Evolutionary conservation across 2,888 invertebrate species (phyloP), one percentile per base, ranked within the genome.

Genomic region (Ectemnius continuus): DNA sequence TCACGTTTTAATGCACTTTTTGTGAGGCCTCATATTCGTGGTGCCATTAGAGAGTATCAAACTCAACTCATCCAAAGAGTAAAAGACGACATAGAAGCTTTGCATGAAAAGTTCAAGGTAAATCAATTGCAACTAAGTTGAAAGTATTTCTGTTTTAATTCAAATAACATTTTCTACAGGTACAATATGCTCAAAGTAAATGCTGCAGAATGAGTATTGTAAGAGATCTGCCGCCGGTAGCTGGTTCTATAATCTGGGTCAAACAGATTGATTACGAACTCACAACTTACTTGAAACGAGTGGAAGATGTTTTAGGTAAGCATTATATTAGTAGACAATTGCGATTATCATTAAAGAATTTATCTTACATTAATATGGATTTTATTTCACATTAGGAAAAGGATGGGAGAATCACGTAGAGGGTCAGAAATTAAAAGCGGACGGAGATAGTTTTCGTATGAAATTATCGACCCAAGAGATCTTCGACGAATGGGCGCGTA

Each of bases 331-430:
- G 1, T 13, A 52, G 3, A 36, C 4, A 11, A 36, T 36, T 1
- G 8, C 36, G 1, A 36, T 8, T 8, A 2, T 48, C n/a, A 28
- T 56, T 23, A 3, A 59, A 23, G 23, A 23, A 59, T 28, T 13
- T 13, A 26, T 20, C n/a, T 2, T 57, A 36, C 4, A 36, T 36
- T 6, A 6, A 36, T 36, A 36, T 36, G 36, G 6, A 8, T 36
- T 36, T 1, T 18, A 47, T 46, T 20, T 2, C 56, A 61, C 48
- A 1, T 5, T 76, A 95, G 95, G 97, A 61, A 98, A 98, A 91
- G 98, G 98, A 52, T 99, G 99, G 99, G 99, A 99, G 91, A 98
- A 97, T 84, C 99, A 99, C 90, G 97, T 99, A 62, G 99, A 99
- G 91, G 99, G 99, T 13, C 98, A 99, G 90, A 98, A 98, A 89